Percentiles rank a stretch among this genome's conserved stretches.
Conservation (phyloP, 2,797 vertebrate genomes). For the Chloroceryle inda region DNA sequence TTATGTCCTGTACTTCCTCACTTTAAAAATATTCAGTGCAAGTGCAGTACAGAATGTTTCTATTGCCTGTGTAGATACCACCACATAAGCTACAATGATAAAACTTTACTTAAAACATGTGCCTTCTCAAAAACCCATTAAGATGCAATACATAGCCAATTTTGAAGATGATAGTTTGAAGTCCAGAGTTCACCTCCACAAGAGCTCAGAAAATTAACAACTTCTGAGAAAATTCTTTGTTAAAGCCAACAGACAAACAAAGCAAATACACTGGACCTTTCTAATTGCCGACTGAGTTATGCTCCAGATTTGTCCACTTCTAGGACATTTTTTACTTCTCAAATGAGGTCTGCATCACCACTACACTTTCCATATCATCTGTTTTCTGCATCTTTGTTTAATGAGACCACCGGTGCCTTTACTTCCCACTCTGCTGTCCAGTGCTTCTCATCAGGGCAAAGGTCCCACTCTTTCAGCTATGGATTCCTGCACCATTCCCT, state of each 20-base stretch:
- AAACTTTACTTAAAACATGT: not conserved
- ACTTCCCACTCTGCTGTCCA: not conserved
- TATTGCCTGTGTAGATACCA: not conserved
- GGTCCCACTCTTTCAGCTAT: not conserved
- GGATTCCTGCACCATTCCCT: not conserved
- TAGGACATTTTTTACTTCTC: not conserved
- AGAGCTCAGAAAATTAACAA: not conserved
- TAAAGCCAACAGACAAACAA: not conserved
- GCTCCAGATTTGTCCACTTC: not conserved
- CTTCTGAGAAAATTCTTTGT: not conserved
- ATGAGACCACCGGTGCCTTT: fast-evolving
- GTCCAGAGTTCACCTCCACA: not conserved
- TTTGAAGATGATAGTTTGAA: not conserved
- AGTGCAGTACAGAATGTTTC: not conserved
- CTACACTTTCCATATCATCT: not conserved
- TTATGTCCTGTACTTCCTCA: not conserved
- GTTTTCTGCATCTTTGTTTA: not conserved
- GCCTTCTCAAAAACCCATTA: not conserved
- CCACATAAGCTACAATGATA: not conserved
- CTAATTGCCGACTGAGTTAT: not conserved
- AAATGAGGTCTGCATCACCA: not conserved
- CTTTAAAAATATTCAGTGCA: not conserved
- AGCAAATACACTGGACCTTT: not conserved
- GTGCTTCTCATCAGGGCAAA: fast-evolving
- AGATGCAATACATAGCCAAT: not conserved